Base-by-base conservation (phyloP, 2,113 vertebrate species). In the Dunckerocampus dactyliophorus region DNA sequence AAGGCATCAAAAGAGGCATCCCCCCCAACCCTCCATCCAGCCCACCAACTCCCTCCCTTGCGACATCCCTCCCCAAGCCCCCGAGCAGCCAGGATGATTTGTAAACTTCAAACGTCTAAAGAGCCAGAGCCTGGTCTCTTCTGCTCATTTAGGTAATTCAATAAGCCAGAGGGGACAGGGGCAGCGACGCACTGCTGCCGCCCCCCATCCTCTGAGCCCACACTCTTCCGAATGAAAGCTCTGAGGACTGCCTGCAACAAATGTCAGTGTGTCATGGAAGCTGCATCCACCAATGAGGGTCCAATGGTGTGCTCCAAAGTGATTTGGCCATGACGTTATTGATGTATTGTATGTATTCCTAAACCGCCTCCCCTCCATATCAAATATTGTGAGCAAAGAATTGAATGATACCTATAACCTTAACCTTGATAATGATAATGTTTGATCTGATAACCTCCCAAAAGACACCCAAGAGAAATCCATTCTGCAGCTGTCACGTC, bases 71-170 rank as follows among this genome's bases (percentile, higher is more conserved):
- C 74, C 80, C 19, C 6, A 43, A 65, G 84, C 85, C 80, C 83
- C 83, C 78, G 67, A 87, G 82, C 85, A 86, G 77, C 86, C 87
- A 86, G 76, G 74, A 87, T 87, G 85, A 90, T 90, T 90, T 89
- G 85, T 89, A 86, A 89, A 90, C 86, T 89, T 89, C 87, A 89
- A 90, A 90, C 73, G 63, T 61, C 79, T 80, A 37, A 56, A 87
- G 83, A 86, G 87, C 79, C 84, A 79, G 65, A 69, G 87, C 76
- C 79, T 75, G 82, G 80, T 83, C 81, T 85, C 81, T 84, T 79
- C 74, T 86, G 87, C 83, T 90, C 88, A 89, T 90, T 89, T 85
- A 85, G 86, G 87, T 90, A 89, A 90, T 90, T 89, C 86, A 90
- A 89, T 90, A 88, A 90, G 85, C 84, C 76, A 66, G 69, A 76